Evolutionary conservation across 64 coral and sea anemone genomes (phyloP).

Genomic region (Montipora sp.): DNA sequence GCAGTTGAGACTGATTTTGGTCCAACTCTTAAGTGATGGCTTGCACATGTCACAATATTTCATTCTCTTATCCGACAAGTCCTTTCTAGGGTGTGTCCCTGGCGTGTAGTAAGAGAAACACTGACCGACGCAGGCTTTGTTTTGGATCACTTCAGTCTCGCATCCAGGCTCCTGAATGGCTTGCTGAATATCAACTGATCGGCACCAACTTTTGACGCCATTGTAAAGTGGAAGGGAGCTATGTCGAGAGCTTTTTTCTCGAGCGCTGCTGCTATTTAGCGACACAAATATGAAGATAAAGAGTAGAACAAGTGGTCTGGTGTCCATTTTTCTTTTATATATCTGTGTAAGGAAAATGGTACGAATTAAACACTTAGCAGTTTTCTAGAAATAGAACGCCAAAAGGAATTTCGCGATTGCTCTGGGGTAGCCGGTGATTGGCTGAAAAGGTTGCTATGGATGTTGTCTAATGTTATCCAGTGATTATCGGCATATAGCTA

Average conservation of each 20-base stretch:
- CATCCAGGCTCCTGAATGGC: slow-evolving; percentile 42
- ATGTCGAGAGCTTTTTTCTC: background rate
- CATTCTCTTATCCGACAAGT: background rate
- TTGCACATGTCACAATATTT: slow-evolving; percentile 39
- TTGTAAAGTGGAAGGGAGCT: background rate
- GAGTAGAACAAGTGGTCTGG: background rate
- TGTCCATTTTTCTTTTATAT: background rate
- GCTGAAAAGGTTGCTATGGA: no score
- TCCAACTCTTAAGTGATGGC: slow-evolving; percentile 34
- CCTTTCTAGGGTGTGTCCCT: slow-evolving; percentile 1
- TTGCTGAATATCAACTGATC: slow-evolving; percentile 17
- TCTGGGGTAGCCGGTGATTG: no score
- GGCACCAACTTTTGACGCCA: slow-evolving; percentile 39
- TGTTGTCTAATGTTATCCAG: no score
- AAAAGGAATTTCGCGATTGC: no score
- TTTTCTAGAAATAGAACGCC: no score
- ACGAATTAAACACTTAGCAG: background rate
- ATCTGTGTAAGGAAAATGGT: background rate
- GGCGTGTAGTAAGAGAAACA: slow-evolving; percentile 69
- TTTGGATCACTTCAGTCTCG: slow-evolving; percentile 36
- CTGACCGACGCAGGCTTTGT: slow-evolving; percentile 60
- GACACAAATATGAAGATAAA: background rate
- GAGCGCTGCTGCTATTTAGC: background rate
- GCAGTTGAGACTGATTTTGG: slow-evolving; percentile 28
- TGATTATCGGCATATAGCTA: no score